These are phyloP conservation scores for Galerucella nymphaeae DNA, from an alignment of 2,888 invertebrate genomes.

Conservation along the genomic window DNA sequence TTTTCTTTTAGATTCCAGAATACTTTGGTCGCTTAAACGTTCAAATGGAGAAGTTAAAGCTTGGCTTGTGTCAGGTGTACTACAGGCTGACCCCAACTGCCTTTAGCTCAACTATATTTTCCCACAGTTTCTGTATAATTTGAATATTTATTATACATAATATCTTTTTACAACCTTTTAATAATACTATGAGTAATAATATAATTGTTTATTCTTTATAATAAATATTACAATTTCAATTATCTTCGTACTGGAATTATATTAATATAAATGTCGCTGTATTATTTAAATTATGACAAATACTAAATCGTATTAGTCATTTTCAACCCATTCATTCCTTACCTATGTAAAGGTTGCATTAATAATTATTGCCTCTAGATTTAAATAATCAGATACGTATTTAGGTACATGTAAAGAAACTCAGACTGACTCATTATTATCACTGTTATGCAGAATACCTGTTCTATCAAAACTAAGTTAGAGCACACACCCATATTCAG, in stretches of 20 bases:
- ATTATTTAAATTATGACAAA: conserved; percentile 1
- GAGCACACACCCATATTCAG: background rate
- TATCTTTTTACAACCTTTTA: too few species aligned
- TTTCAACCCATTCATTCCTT: background rate
- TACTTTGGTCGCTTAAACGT: too few species aligned
- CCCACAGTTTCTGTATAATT: too few species aligned
- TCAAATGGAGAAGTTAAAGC: too few species aligned
- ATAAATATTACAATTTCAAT: background rate
- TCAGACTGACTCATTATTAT: background rate
- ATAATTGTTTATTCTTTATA: background rate
- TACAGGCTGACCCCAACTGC: too few species aligned
- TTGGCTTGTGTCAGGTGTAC: too few species aligned
- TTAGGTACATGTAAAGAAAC: background rate
- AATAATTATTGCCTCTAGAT: background rate
- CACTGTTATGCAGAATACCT: background rate
- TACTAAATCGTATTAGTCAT: background rate
- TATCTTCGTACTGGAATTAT: background rate
- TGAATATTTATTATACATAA: too few species aligned
- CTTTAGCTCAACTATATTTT: too few species aligned
- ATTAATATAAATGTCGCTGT: background rate
- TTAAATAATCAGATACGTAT: background rate
- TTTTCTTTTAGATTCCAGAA: too few species aligned
- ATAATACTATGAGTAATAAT: background rate
- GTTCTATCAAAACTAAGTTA: background rate
- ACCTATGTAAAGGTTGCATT: conserved; percentile 1